Evolutionary conservation across 2,797 vertebrate species (phyloP), one percentile per base, ranked within the genome.

Genomic region (Cryptoprocta ferox): DNA sequence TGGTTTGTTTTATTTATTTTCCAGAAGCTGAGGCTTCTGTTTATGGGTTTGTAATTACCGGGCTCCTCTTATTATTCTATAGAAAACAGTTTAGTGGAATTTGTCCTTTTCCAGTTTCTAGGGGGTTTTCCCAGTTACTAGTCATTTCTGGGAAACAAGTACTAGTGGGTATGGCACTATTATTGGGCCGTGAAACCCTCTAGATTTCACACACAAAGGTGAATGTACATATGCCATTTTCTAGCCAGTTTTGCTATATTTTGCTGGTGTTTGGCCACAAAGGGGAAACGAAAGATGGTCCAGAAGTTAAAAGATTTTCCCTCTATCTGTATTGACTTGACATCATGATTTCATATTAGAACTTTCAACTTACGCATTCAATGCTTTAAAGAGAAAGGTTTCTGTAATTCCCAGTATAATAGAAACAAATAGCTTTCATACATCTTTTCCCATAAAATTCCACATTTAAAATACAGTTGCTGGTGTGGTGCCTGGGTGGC

Each of bases 1-100:
- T 94, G 28, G 10, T 59, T 94, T 91, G 42, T 86, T 95, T 89
- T 82, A 45, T 75, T 84, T 85, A 59, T 83, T 32, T 79, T 63
- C 32, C 66, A 79, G 82, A 53, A 88, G 10, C 61, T 39, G 88
- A 76, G 91, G 13, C 85, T 91, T 89, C n/a, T 88, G 50, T 84
- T 71, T 42, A 88, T 76, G 85, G 19, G 32, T 75, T 84, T 96
- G 7, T 93, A 63, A 86, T 89, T 76, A 75, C 88, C 11, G 26
- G 35, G 21, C 12, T 7, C 32, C 21, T 81, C 42, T 91, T 86
- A 95, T 37, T 97, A 24, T 86, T 83, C 50, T 76, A 12, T 21
- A 83, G 56, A 95, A 92, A 95, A 65, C 61, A 30, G 0, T 70
- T 97, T 63, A 63, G 39, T 68, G 59, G n/a, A 37, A 32, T 79